These are phyloP conservation scores for Rhabdophis nuchalis DNA, from an alignment of 2,797 vertebrate genomes.

Conservation along the genomic window DNA sequence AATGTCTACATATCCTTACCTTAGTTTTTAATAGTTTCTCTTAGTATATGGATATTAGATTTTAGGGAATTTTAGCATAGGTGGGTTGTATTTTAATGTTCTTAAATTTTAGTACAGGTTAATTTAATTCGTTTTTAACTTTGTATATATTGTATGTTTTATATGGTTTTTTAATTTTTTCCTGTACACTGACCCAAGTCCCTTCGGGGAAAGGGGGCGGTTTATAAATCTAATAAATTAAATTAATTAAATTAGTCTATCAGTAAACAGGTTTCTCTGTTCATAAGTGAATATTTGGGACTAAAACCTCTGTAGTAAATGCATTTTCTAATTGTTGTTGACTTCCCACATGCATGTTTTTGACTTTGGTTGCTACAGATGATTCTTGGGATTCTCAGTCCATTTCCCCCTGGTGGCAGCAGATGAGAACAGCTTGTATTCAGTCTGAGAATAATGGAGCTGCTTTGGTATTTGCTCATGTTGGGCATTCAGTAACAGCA, in stretches of 20 bases:
- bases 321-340: neutral
- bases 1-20: neutral
- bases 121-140: no score
- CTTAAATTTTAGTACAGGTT: no score
- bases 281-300: neutral
- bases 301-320: neutral
- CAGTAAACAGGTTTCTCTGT: neutral
- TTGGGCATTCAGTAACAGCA: constrained; percentile 81
- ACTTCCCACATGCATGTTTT: neutral
- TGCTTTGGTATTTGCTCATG: constrained; percentile 84
- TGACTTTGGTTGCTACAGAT: constrained; percentile 82
- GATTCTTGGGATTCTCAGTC: constrained; percentile 91
- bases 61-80: no score
- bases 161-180: no score
- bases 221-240: no score
- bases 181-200: no score
- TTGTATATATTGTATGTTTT: no score
- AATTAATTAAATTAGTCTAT: no score
- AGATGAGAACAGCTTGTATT: constrained; percentile 83
- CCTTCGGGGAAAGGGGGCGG: no score
- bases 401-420: constrained; percentile 96
- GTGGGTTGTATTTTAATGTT: no score
- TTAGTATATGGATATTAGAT: no score
- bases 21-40: neutral
- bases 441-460: constrained; percentile 85